Evolutionary conservation across 2,888 invertebrate genomes (phyloP), one percentile per base, ranked within the genome.

Genomic region (Tethea ocularis): DNA sequence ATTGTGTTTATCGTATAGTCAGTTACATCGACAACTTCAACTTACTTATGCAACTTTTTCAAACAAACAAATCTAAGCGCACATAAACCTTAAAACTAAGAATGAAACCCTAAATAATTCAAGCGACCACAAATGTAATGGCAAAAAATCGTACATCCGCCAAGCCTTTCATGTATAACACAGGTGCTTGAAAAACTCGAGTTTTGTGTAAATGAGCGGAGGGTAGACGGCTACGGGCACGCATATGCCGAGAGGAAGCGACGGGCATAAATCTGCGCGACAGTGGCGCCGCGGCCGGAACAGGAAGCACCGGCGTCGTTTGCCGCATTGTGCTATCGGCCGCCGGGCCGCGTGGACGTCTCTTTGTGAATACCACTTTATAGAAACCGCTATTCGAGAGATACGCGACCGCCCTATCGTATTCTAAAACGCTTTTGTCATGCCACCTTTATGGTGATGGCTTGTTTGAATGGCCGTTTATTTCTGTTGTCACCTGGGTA

Each of bases 261-360:
- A 79, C 87, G 82, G 84, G 89, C 92, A 93, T 93, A 93, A 93
- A 93, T 93, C 91, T 91, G 79, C 66, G 87, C 87, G 86, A 88
- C 88, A 70, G 89, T 89, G 88, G 89, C 89, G 88, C 88, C 88
- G 89, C 83, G 90, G 84, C 91, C 91, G 93, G 92, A 92, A 91
- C 70, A 85, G 93, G 93, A 93, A 91, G 90, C 82, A 83, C 85
- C 84, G 86, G 72, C 91, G 91, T 93, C 93, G 93, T 92, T 92
- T 92, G 91, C 89, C 91, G 89, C 92, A 93, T 92, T 93, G 93
- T 93, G 87, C 80, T 91, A 90, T 89, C 91, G 90, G 90, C 79
- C 86, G 88, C 71, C 85, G 84, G 86, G 87, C 90, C 85, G 86
- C 80, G 81, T 83, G 91, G 92, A 89, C 92, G 87, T 83, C 87